Evolutionary conservation across 2,797 vertebrate species (phyloP), one percentile per base, ranked within the genome.

Genomic region (Cuculus canorus): DNA sequence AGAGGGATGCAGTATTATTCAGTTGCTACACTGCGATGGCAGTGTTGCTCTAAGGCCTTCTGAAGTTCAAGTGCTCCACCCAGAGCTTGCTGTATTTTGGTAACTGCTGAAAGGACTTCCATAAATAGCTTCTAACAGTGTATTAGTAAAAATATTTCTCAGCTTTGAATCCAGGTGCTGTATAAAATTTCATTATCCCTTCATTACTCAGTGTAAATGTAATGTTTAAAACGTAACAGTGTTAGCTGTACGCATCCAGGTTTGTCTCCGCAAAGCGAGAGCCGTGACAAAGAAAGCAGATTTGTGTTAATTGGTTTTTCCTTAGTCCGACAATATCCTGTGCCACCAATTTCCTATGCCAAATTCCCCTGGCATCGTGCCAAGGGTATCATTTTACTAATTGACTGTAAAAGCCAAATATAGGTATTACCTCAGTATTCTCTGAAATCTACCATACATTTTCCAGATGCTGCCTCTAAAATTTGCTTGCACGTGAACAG

Each of bases 401-500:
- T 33, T 92, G 72, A 63, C 87, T 18, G 5, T 45, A 89, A 70
- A 88, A 93, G 87, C 80, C 82, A 78, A 94, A 82, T 63, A 66
- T 2, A 95, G 84, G 80, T 60, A 92, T 92, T 86, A 79, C 69
- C 52, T 93, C 87, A 79, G 72, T 52, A 59, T 66, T 70, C 77
- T 68, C 70, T 83, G n/a, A 86, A 90, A 92, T 50, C 70, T 71
- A 33, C 60, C 33, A 7, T 9, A 43, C 60, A 61, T 92, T 88
- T 94, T 82, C 90, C 91, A 95, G 91, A 86, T 76, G 91, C 52
- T 76, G 82, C 54, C 73, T 48, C 65, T 83, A 82, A 94, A 81
- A 50, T n/a, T 11, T 9, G 54, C 22, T 54, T 66, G 54, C 11
- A 0, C 6, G 4, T 4, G 52, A 73, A 35, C 22, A 32, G 50